Base-by-base conservation (phyloP, 1,140 invertebrate genomes). In the Phymastichus coffea region DNA sequence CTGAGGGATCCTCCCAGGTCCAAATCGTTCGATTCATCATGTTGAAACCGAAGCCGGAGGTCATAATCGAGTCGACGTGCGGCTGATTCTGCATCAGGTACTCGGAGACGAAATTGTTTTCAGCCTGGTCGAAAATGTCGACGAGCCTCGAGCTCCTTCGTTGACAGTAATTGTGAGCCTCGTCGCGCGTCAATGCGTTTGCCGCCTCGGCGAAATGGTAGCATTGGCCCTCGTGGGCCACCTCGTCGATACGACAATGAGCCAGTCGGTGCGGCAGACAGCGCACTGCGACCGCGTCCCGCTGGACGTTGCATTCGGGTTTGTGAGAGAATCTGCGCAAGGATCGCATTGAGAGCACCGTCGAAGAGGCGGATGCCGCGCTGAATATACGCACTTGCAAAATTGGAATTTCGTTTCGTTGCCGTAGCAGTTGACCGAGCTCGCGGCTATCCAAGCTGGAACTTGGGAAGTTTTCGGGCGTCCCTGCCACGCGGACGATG, bases 61-160 rank as follows among this genome's bases (percentile, higher is more conserved):
- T 85, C 73, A 84, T 80, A 9, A 84, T 69, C 9, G 76, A 77
- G 2, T 66, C 67, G n/a, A 78, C 70, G 44, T 78, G 63, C n/a
- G 81, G 75, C 40, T 80, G 62, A 15, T 46, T 66, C 23, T 75
- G 74, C 14, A 75, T 52, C 54, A 86, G 62, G 73, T 83, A 76
- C 61, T 84, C 83, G 14, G 84, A 86, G 8, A 87, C 44, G 58
- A 85, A 86, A 67, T 87, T 79, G 67, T 83, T 86, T 72, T 87
- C 86, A n/a, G 69, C 69, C 70, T 85, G 76, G 12, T 74, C 81
- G 8, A 74, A 70, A 37, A 87, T 77, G 28, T 81, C 81, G 10
- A 84, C 60, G n/a, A 87, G 72, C 22, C 75, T 68, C 10, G 81
- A 78, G 22, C 78, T 76, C 12, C 69, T 72, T 1, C 49, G 40